Evolutionary conservation across 2,888 invertebrate genomes (phyloP), one percentile per base, ranked within the genome.

Genomic region (Nezara viridula): DNA sequence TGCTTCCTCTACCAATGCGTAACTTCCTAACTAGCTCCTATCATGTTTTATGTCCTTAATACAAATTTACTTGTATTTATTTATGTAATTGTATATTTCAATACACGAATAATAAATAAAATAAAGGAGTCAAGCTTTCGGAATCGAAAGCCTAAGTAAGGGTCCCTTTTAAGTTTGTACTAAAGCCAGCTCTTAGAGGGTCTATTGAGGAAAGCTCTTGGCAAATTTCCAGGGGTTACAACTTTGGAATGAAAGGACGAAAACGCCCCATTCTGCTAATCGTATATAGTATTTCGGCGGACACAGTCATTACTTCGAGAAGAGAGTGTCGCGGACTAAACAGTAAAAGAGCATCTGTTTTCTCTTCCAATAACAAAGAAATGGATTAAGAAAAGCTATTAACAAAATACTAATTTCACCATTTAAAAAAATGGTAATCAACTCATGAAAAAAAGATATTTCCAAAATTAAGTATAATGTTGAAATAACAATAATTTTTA

Each of bases 161-260:
- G 16, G n/a, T 27, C 27, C 32, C 32, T 27, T 37, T 73, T 19
- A 73, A 73, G 66, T 73, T 73, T 0, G 16, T 37, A 73, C 37
- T 37, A 32, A 73, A 73, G 16, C 19, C 66, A 37, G 37, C 19
- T 37, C 19, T 27, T 21, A 19, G 37, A 16, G 32, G 37, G 32
- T 73, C 5, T 73, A 37, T 73, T 73, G 37, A 73, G 66, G 66
- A 32, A 73, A 73, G 19, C 66, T 73, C 66, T 73, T 73, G 37
- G 19, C 66, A 7, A 73, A 73, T 37, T 73, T 73, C 66, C 66
- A 73, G 66, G 21, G 32, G 66, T 60, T 32, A 32, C 60, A 73
- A 73, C 66, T 37, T 73, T 5, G 66, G 66, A 73, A 73, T 73
- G 66, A 37, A 73, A 73, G 32, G 66, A 73, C 32, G 16, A 73